A percentile compares a stretch with the other conserved stretches of the same genome.
Conservation (phyloP, 2,888 invertebrate genomes). For the Tineola bisselliella region DNA sequence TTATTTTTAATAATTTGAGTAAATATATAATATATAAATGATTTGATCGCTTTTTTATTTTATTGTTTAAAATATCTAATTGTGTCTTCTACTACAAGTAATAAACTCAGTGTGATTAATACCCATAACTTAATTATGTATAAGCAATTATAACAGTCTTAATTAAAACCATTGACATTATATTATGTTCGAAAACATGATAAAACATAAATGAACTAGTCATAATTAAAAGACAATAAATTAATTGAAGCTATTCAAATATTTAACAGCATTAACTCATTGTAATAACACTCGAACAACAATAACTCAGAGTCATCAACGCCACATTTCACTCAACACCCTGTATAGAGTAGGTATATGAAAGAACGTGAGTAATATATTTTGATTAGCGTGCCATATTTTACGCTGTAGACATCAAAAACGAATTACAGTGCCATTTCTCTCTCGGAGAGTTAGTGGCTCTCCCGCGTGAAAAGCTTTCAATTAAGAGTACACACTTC, state of each 20-base stretch:
- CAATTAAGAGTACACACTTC: not conserved
- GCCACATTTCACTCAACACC: slow-evolving; percentile 7
- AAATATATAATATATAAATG: no score
- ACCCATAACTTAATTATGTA: no score
- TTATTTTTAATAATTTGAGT: no score
- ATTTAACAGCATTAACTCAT: not conserved
- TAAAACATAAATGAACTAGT: no score
- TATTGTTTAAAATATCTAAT: no score
- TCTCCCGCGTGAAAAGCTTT: slow-evolving; percentile 19
- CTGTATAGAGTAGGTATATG: not conserved
- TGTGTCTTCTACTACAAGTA: no score
- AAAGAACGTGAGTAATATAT: slow-evolving; percentile 30
- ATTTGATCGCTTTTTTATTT: no score
- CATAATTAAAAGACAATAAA: no score
- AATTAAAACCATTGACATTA: no score
- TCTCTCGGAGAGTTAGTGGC: slow-evolving; percentile 27
- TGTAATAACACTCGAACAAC: not conserved
- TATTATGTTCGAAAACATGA: no score
- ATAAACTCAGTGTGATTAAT: no score
- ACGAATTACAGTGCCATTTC: slow-evolving; percentile 40
- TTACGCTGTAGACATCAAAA: slow-evolving; percentile 45
- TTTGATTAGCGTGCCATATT: slow-evolving; percentile 41
- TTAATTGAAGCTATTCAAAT: not conserved
- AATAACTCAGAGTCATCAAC: slow-evolving; percentile 4
- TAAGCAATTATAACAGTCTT: no score